These are phyloP conservation scores for Microcebus lehilahytsara DNA, from an alignment of 2,113 vertebrate genomes.

Conservation along the genomic window DNA sequence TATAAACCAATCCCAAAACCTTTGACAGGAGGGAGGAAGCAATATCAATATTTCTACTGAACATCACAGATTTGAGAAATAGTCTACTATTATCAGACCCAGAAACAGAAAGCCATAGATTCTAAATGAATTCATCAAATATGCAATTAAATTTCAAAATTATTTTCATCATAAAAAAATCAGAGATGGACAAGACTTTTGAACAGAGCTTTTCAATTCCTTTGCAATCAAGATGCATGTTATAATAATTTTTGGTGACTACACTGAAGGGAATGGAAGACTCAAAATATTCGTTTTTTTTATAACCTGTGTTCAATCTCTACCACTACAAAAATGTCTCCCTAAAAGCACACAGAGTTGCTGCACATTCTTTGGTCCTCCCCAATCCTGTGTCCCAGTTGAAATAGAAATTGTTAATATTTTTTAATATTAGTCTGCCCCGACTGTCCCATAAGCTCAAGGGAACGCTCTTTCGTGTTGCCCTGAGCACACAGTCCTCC, in stretches of 20 bases:
- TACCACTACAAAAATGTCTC: not conserved
- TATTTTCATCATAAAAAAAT: no score
- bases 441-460: not conserved
- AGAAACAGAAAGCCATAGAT: no score
- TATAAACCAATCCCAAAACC: no score
- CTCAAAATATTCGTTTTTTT: not conserved
- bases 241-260: not conserved
- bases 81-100: no score
- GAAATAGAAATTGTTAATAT: not conserved
- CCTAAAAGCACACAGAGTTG: not conserved
- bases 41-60: no score
- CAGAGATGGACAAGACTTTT: not conserved
- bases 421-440: not conserved
- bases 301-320: not conserved
- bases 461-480: not conserved
- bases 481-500: not conserved
- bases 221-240: not conserved
- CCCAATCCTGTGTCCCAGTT: not conserved
- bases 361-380: not conserved
- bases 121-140: no score
- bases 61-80: no score
- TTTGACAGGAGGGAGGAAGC: no score
- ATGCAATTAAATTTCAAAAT: no score
- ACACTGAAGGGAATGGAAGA: not conserved
- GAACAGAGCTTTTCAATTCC: not conserved